These are phyloP conservation scores for Drosophila setosimentum DNA, from an alignment of 2,888 invertebrate species.

Conservation along the genomic window DNA sequence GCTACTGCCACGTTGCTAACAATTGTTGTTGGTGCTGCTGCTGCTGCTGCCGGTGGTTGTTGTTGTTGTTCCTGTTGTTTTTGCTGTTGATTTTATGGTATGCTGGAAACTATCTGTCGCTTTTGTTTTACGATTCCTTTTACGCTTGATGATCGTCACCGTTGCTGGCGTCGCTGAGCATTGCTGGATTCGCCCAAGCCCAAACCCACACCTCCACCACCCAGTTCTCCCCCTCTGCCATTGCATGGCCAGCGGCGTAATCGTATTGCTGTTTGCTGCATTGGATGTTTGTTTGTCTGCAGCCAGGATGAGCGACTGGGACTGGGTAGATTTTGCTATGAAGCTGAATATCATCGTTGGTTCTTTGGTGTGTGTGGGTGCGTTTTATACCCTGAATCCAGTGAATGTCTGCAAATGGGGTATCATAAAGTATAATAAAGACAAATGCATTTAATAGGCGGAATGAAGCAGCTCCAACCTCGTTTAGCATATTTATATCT, in stretches of 20 bases:
- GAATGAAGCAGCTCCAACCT: background rate
- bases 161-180: constrained; percentile 40
- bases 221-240: background rate
- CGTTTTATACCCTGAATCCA: constrained; percentile 13
- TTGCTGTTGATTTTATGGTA: constrained; percentile 64
- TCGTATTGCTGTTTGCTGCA: constrained; percentile 77
- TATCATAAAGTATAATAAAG: background rate
- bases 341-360: constrained; percentile 57
- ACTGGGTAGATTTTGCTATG: constrained; percentile 3
- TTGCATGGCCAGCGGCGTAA: constrained; percentile 66
- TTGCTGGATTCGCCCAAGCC: constrained; percentile 32
- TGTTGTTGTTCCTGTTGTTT: constrained; percentile 37
- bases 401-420: background rate
- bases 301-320: constrained; percentile 2
- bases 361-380: constrained; percentile 37
- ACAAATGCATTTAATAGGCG: background rate
- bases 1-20: constrained; percentile 15
- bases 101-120: constrained; percentile 78
- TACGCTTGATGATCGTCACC: constrained; percentile 74
- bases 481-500: background rate
- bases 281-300: constrained; percentile 73
- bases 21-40: constrained; percentile 28
- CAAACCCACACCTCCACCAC: background rate
- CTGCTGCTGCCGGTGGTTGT: constrained; percentile 36
- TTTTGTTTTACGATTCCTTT: constrained; percentile 80